These are phyloP conservation scores for Neelides sp. DNA, from an alignment of 1,140 invertebrate genomes.

Conservation along the genomic window DNA sequence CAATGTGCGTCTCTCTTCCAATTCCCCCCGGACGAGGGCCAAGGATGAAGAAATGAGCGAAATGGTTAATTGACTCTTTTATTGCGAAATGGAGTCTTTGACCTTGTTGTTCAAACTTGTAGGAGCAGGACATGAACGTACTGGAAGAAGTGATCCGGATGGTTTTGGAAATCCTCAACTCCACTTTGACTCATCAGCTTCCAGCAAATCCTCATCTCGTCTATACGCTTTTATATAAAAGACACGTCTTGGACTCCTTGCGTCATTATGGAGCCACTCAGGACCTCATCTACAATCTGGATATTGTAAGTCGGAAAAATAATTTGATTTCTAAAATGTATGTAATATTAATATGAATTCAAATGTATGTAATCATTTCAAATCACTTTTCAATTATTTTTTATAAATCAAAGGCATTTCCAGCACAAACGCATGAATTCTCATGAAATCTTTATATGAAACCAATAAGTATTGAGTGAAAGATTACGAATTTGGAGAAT, in stretches of 20 bases:
- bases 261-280: slow-evolving; percentile 78
- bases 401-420: too few relatives aligned
- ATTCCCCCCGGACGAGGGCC: slow-evolving; percentile 15
- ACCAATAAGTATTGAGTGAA: too few relatives aligned
- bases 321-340: slow-evolving; percentile 5
- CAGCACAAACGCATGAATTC: too few relatives aligned
- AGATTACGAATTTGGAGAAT: too few relatives aligned
- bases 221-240: slow-evolving; percentile 90
- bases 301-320: slow-evolving; percentile 55
- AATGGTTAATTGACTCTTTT: slow-evolving; percentile 29
- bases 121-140: slow-evolving; percentile 79
- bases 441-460: too few relatives aligned
- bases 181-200: slow-evolving; percentile 73
- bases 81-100: slow-evolving; percentile 4
- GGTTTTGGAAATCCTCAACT: slow-evolving; percentile 93
- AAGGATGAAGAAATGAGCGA: slow-evolving; percentile 32
- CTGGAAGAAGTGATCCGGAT: slow-evolving; percentile 92
- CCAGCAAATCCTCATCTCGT: slow-evolving; percentile 86
- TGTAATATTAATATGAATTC: not conserved
- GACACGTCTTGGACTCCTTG: slow-evolving; percentile 76
- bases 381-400: too few relatives aligned
- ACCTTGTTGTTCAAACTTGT: slow-evolving; percentile 12
- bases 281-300: slow-evolving; percentile 92
- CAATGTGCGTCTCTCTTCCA: too few relatives aligned
- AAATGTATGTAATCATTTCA: too few relatives aligned